Evolutionary conservation across 2,113 vertebrate species (phyloP).

Genomic region (Gracilinanus agilis): DNA sequence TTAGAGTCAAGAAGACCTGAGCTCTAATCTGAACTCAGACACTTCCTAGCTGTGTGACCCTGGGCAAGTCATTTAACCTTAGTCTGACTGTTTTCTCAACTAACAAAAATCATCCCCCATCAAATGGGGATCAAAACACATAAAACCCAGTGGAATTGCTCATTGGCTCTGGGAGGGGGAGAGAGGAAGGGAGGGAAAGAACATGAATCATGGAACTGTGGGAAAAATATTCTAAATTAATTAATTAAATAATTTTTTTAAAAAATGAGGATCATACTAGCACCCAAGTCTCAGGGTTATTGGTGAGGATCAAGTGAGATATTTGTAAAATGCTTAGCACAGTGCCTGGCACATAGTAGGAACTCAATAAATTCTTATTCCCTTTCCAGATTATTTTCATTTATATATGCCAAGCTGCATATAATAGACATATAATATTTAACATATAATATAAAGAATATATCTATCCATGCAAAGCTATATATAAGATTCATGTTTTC

Average conservation of each 20-base stretch:
- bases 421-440: too few relatives aligned
- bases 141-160: too few relatives aligned
- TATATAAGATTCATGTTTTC: not conserved
- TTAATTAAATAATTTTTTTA: too few relatives aligned
- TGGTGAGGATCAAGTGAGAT: not conserved
- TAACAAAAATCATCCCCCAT: not conserved
- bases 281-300: not conserved
- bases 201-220: too few relatives aligned
- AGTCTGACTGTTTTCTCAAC: not conserved
- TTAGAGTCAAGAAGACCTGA: too few relatives aligned
- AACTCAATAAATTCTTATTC: not conserved
- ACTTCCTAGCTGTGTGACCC: too few relatives aligned
- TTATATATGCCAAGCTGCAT: not conserved
- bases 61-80: not conserved
- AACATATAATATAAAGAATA: too few relatives aligned
- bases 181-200: too few relatives aligned
- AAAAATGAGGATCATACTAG: not conserved
- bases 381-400: not conserved
- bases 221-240: too few relatives aligned
- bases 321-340: not conserved
- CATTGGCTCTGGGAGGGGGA: too few relatives aligned
- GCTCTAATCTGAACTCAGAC: too few relatives aligned
- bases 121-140: not conserved
- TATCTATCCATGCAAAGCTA: not conserved
- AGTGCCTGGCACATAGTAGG: not conserved